Base-by-base conservation (phyloP, 2,113 vertebrate species). In the Rhea pennata region DNA sequence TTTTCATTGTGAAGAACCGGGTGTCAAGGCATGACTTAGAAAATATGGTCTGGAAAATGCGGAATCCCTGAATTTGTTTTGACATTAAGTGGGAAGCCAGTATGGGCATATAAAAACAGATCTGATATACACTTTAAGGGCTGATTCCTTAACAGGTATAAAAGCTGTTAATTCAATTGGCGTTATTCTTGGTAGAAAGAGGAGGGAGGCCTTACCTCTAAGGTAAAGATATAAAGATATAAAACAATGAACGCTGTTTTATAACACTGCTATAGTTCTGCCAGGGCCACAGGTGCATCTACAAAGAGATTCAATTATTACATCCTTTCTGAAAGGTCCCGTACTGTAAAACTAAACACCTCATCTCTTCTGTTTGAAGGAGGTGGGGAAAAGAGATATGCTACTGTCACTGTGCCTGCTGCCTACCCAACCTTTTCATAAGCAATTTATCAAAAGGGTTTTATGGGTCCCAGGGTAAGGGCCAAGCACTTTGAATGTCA, bases 401-500 rank as follows among this genome's bases (percentile, higher is more conserved):
- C 48, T 79, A 31, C 74, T 82, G 61, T 48, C 65, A 40, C 27
- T 61, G 27, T 40, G 81, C 27, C 54, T 75, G n/a, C 29, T 75
- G 26, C 72, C 75, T 78, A 50, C 9, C 46, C 58, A 92, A 59
- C 33, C 79, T 85, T 90, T 93, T 80, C 71, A 29, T 56, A 71
- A 83, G 56, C 50, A 82, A 92, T 96, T 83, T 83, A 80, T 89
- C 88, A 91, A 83, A 23, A 71, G 58, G 3, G 0, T 91, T 91
- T 95, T 92, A 95, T 54, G 29, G 42, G 26, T 84, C 53, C 67
- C 72, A 76, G 81, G 77, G 48, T 77, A 79, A 89, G 77, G 51
- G 59, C 71, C 84, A 93, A 91, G 58, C 58, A 86, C 77, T 89
- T 24, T 93, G 48, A 95, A 93, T 78, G 64, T 87, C 84, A 93